These are phyloP conservation scores for Sebastes umbrosus DNA, from an alignment of 2,797 vertebrate species.

Conservation along the genomic window DNA sequence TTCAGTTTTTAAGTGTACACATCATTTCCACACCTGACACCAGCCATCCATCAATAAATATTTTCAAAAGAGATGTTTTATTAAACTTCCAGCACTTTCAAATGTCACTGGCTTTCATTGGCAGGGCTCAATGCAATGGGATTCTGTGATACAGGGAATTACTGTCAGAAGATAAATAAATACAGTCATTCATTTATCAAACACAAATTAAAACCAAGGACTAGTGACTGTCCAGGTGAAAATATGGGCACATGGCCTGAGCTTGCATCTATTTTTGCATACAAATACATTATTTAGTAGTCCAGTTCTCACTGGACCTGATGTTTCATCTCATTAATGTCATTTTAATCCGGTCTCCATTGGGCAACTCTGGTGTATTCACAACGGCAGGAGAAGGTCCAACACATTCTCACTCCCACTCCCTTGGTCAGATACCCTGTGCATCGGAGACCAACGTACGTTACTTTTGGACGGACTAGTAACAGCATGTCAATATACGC, in stretches of 20 bases:
- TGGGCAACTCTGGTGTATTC: not conserved
- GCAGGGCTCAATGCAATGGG: not conserved
- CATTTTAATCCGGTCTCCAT: not conserved
- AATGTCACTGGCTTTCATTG: not conserved
- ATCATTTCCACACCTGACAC: not conserved
- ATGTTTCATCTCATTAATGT: constrained; percentile 38
- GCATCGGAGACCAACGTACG: no score
- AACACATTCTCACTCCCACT: no score
- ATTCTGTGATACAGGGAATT: not conserved
- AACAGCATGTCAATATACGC: no score
- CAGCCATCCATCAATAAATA: not conserved
- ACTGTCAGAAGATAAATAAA: not conserved
- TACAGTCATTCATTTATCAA: not conserved
- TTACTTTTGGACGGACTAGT: no score
- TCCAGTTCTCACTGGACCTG: not conserved
- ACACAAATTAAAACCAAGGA: not conserved
- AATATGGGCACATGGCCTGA: not conserved
- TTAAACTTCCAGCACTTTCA: constrained; percentile 7
- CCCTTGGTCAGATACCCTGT: no score
- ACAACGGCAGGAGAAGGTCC: not conserved
- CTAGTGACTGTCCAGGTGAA: not conserved
- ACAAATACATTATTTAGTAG: not conserved
- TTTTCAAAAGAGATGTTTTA: not conserved
- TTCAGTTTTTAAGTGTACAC: not conserved
- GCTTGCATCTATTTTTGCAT: not conserved